These are phyloP conservation scores for Limnephilus lunatus DNA, from an alignment of 2,888 invertebrate genomes.

Conservation along the genomic window DNA sequence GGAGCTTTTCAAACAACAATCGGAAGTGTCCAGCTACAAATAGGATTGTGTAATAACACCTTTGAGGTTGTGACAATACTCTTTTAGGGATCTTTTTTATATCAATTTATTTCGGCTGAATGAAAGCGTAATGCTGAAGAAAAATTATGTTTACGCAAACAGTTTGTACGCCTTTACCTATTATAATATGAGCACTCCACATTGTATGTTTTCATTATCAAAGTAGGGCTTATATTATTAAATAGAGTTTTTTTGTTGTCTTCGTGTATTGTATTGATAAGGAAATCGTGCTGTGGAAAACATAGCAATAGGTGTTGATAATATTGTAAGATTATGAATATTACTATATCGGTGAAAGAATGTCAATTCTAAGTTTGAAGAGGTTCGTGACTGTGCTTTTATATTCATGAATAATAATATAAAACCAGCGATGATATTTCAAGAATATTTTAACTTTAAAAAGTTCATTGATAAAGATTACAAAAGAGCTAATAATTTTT, in stretches of 20 bases:
- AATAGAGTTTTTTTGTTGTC: neutral
- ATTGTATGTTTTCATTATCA: neutral
- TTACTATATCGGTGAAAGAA: neutral
- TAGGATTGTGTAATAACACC: conserved; percentile 40
- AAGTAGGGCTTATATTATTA: neutral
- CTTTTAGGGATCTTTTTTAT: neutral
- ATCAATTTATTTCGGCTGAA: conserved; percentile 10
- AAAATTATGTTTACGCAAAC: neutral
- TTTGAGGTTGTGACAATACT: conserved; percentile 30
- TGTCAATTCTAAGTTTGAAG: neutral
- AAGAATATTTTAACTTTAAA: neutral
- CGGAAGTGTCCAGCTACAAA: conserved; percentile 44
- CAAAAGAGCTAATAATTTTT: neutral
- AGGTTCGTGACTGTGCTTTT: neutral
- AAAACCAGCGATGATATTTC: neutral
- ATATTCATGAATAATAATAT: neutral
- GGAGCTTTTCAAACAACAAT: conserved; percentile 37
- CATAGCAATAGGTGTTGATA: neutral
- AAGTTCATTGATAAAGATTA: neutral
- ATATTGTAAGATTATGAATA: neutral
- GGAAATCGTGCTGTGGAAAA: neutral
- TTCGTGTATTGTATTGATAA: neutral
- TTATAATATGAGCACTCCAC: neutral
- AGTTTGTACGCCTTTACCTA: neutral
- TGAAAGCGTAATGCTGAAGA: neutral